A percentile compares a stretch with the other conserved stretches of the same genome.
phyloP scores from a whole-genome alignment of 2,888 invertebrate genomes.

The Lordiphosa fenestrarum region DNA sequence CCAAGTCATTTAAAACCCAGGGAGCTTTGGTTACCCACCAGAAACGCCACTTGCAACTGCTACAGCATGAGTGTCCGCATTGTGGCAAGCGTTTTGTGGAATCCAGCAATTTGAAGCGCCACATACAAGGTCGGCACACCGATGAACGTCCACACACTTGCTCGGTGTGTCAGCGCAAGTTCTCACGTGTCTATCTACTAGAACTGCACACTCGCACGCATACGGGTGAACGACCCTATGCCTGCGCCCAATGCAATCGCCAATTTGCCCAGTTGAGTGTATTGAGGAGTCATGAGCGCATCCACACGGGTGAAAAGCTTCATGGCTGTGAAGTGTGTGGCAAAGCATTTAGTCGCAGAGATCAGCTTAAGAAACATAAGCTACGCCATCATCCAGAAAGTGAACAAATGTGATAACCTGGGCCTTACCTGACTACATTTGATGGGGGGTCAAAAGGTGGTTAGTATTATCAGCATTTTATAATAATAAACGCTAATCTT shows the following conservation, averaged over 20 bases:
- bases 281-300: conserved; percentile 80
- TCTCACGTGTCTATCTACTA: conserved; percentile 75
- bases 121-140: conserved; percentile 74
- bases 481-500: no score
- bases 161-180: conserved; percentile 71
- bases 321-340: conserved; percentile 68
- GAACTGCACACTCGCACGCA: conserved; percentile 81
- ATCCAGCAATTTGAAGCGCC: conserved; percentile 72
- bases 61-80: conserved; percentile 60
- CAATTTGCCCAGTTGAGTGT: conserved; percentile 73
- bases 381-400: conserved; percentile 1
- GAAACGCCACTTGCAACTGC: conserved; percentile 63
- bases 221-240: conserved; percentile 77
- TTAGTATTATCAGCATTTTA: no score
- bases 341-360: conserved; percentile 60
- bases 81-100: conserved; percentile 75
- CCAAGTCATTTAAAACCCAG: conserved; percentile 76
- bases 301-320: conserved; percentile 74
- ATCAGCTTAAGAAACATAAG: conserved; percentile 39
- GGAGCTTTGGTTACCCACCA: conserved; percentile 69
- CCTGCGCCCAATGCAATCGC: conserved; percentile 68
- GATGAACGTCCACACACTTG: conserved; percentile 76
- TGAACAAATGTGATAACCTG: not conserved
- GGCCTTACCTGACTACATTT: no score
- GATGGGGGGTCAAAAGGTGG: no score